phyloP scores from a whole-genome alignment of 2,888 invertebrate species.

The Xestia sexstrigata region DNA sequence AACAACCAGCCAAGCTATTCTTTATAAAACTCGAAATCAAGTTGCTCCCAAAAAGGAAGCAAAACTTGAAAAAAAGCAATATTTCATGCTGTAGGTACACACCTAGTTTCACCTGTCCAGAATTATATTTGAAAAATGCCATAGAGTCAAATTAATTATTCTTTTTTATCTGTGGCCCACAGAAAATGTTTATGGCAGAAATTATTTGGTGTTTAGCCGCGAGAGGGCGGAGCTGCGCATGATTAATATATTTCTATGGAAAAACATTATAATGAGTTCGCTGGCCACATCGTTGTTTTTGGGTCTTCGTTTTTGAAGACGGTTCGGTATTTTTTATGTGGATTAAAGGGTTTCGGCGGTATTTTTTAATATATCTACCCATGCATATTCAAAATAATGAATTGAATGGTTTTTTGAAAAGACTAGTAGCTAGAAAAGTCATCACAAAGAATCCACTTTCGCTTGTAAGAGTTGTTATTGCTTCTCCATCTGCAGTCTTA shows the following conservation, averaged over 20 bases:
- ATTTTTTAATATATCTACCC: slow-evolving; percentile 28
- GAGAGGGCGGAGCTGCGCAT: slow-evolving; percentile 84
- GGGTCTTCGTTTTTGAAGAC: slow-evolving; percentile 61
- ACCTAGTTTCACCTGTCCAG: slow-evolving; percentile 83
- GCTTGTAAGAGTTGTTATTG: background rate
- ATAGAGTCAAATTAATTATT: slow-evolving; percentile 87
- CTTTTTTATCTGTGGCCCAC: slow-evolving; percentile 80
- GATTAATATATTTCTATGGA: slow-evolving; percentile 90
- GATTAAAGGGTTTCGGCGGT: slow-evolving; percentile 57
- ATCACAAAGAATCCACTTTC: background rate
- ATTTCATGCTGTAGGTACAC: slow-evolving; percentile 74
- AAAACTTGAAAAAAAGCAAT: slow-evolving; percentile 74
- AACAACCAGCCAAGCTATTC: slow-evolving; percentile 37
- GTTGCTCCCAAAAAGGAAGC: slow-evolving; percentile 69
- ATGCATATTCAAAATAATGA: background rate
- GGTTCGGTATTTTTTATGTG: slow-evolving; percentile 60
- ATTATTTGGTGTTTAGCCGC: slow-evolving; percentile 90
- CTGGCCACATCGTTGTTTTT: slow-evolving; percentile 73
- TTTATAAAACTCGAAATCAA: slow-evolving; percentile 69
- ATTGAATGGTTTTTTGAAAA: background rate
- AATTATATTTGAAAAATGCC: slow-evolving; percentile 82
- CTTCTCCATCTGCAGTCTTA: too few relatives aligned
- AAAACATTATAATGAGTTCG: slow-evolving; percentile 86
- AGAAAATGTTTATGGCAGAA: slow-evolving; percentile 85
- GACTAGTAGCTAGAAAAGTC: slow-evolving; percentile 5